These are phyloP conservation scores for Perizoma affinitatum DNA, from an alignment of 2,888 invertebrate genomes.

Conservation along the genomic window DNA sequence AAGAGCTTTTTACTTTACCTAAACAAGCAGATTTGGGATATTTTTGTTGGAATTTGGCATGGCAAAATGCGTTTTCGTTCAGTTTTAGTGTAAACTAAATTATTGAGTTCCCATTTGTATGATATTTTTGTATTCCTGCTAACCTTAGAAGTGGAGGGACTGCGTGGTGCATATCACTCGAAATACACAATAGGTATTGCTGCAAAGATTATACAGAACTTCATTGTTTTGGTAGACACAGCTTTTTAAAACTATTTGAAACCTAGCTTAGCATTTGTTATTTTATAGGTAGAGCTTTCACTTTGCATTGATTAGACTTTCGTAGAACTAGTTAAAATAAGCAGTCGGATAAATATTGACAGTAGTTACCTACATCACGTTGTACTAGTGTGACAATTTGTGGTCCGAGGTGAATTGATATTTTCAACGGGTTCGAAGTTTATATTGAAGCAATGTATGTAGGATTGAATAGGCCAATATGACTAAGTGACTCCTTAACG, in stretches of 20 bases:
- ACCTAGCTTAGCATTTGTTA: neutral
- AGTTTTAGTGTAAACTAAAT: conserved; percentile 11
- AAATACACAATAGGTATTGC: conserved; percentile 40
- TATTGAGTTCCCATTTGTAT: conserved; percentile 5
- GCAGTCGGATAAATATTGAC: no score
- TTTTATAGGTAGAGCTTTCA: conserved; percentile 12
- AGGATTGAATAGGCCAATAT: no score
- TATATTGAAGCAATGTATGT: no score
- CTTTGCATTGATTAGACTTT: neutral
- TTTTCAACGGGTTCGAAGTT: no score
- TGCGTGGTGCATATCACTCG: conserved; percentile 39
- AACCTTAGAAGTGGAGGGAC: conserved; percentile 40
- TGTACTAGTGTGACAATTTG: no score
- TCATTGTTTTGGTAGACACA: conserved; percentile 4
- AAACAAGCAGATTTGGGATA: conserved; percentile 30
- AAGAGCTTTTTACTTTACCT: conserved; percentile 7
- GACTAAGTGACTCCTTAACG: no score
- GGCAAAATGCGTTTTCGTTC: conserved; percentile 32
- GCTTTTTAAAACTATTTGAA: neutral
- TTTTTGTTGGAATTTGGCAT: conserved; percentile 30
- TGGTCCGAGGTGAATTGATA: no score
- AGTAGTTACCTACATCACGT: no score
- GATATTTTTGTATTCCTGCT: conserved; percentile 28
- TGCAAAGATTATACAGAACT: conserved; percentile 10
- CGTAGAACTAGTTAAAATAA: no score